A percentile compares a stretch with the other conserved stretches of the same genome.
Conservation (phyloP, 2,888 invertebrate species). For the Resseliella maxima region DNA sequence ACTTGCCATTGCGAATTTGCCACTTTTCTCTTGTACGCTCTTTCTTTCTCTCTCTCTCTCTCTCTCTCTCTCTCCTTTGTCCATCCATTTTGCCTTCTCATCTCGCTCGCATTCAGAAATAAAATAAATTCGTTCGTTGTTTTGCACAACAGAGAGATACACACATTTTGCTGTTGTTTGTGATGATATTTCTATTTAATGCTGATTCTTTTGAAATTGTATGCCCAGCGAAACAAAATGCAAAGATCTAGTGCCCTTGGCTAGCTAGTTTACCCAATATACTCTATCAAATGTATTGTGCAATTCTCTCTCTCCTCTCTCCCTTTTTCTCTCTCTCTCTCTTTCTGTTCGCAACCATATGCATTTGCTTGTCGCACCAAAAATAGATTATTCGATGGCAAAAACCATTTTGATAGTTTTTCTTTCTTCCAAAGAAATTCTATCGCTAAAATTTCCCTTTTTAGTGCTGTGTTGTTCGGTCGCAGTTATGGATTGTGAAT, state of each 20-base stretch:
- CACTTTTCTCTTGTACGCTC: neutral
- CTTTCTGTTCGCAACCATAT: neutral
- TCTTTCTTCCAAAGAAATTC: no score
- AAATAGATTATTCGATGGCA: neutral
- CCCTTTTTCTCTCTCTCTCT: neutral
- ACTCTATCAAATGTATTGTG: no score
- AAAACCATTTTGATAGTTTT: neutral
- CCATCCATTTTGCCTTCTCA: no score
- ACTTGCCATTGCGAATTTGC: neutral
- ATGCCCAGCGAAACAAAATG: constrained; percentile 27
- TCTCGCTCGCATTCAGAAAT: neutral
- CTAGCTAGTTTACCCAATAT: neutral
- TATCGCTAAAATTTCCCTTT: constrained; percentile 6
- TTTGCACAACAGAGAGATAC: neutral
- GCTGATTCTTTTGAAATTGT: neutral
- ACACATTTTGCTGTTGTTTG: neutral
- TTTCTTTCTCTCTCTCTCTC: no score
- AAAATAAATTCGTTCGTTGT: neutral
- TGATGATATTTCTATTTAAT: neutral
- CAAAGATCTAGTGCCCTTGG: constrained; percentile 26
- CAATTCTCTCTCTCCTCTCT: neutral
- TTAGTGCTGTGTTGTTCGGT: constrained; percentile 17
- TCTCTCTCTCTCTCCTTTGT: no score
- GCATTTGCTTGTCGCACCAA: neutral
- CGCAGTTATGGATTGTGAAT: constrained; percentile 27